Evolutionary conservation across 1,140 invertebrate genomes (phyloP), one percentile per base, ranked within the genome.

Genomic region (Eubasilissa regina): DNA sequence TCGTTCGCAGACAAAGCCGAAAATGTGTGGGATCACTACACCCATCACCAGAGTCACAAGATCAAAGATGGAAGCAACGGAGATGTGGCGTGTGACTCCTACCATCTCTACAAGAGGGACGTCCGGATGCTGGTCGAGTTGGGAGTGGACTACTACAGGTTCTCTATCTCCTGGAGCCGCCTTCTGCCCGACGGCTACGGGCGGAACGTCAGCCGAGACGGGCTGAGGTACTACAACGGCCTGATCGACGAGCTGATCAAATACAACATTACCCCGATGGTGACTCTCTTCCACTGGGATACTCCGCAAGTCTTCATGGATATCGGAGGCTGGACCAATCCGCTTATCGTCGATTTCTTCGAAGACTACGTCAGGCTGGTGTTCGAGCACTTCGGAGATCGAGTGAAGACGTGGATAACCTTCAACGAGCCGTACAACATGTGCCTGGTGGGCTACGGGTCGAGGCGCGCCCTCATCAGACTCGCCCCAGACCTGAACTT

Each of bases 61-160:
- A 85, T 91, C 25, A 81, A 75, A 4, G 87, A 90, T 73, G 81
- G 84, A n/a, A 84, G 79, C 62, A 83, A 75, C 76, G 92, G 90
- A 4, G 90, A 93, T 83, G 83, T 92, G 12, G 90, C 92, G 0
- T 90, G 89, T 81, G 89, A 93, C 84, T 92, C 91, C 21, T 93
- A 93, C 83, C 84, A 93, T 79, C 86, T 89, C 55, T 91, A 90
- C 83, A 84, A 89, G 75, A 88, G 91, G 66, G 93, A 94, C 84
- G 87, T 93, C 0, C 74, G 85, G 68, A 82, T 91, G 70, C 81
- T 92, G 0, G 87, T 88, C 79, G 81, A 88, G 51, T 74, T 91
- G 17, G 87, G 87, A 4, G 88, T 83, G 9, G 44, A 86, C 77
- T 84, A 83, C 66, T 91, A 91, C 81, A 83, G 90, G 19, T 90